Evolutionary conservation across 2,797 vertebrate species (phyloP), one percentile per base, ranked within the genome.

Genomic region (Sciurus vulgaris): DNA sequence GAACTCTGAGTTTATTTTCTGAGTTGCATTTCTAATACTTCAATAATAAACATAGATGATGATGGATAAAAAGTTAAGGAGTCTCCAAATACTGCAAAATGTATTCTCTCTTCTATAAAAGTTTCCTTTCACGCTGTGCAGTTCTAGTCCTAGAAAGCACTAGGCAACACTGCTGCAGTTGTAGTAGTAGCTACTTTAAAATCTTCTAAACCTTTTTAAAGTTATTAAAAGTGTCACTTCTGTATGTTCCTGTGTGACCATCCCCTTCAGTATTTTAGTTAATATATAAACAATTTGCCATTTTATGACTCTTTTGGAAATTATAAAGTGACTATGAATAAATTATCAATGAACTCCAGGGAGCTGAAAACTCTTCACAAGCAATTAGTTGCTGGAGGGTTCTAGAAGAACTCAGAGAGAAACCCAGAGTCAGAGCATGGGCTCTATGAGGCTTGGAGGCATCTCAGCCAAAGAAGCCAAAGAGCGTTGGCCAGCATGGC

Each of bases 261-360:
- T 14, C 35, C 35, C 72, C 3, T 11, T 20, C 47, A 63, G 5
- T 51, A 79, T 63, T 61, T 87, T 63, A 35, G 41, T 22, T 82
- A 47, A 54, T n/a, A 41, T 67, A 5, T n/a, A 86, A 78, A 73
- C 14, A 74, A 59, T 10, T 38, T 33, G 10, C 14, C 51, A 7
- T 47, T 87, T 92, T 69, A 84, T 2, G 91, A 74, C 2, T 4
- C 41, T 81, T 90, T 26, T 15, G 35, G 22, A 47, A 92, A 79
- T 79, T 65, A 47, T 73, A 65, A 85, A 78, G 73, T 74, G 51
- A 81, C 44, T 30, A 70, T 33, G 26, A 89, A 83, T 51, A 63
- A 76, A 88, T 79, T 84, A 69, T 30, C 30, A 56, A 6, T 63
- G 49, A 47, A 74, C 15, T 44, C 35, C 2, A 30, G 35, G 73